Base-by-base conservation (phyloP, 2,888 invertebrate species). In the Malthinus seriepunctatus region DNA sequence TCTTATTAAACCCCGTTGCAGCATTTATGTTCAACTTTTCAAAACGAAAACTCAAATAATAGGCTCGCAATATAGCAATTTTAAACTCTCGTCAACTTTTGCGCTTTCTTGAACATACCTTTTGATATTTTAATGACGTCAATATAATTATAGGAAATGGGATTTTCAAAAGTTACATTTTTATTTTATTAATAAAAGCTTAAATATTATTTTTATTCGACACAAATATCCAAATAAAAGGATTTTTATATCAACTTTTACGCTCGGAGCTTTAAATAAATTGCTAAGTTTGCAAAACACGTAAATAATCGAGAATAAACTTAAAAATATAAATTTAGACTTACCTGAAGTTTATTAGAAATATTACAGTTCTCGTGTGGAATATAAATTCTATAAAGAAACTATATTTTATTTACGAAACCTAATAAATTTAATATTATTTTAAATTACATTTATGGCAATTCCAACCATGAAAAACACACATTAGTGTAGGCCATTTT, bases 1-100 rank as follows among this genome's bases (percentile, higher is more conserved):
- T 54, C 54, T 54, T 54, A 54, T 54, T 54, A 54, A 54, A 3
- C 54, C 39, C 39, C 47, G 39, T 39, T 54, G 54, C 54, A 47
- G 46, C 46, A 37, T 54, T 48, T 33, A 48, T 38, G 39, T 38
- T 54, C 47, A 48, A 54, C 54, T 54, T 54, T 38, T 47, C 47
- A 47, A 54, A 47, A 47, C 39, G 47, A 54, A 46, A 51, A 42
- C 23, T 37, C 54, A 32, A 38, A 54, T 54, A 54, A 54, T 54
- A 38, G 48, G 12, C 33, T 39, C 5, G 48, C 48, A 5, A 2
- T 3, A 23, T 23, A 23, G 23, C 5, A 54, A 54, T 54, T 54
- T 54, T 47, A 54, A 54, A 54, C 39, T 48, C 42, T 32, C 32
- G 23, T 38, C 14, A 54, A 54, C 48, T 54, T 42, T 34, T 54